phyloP scores from a whole-genome alignment of 2,113 vertebrate species.

The Baryphthengus martii region DNA sequence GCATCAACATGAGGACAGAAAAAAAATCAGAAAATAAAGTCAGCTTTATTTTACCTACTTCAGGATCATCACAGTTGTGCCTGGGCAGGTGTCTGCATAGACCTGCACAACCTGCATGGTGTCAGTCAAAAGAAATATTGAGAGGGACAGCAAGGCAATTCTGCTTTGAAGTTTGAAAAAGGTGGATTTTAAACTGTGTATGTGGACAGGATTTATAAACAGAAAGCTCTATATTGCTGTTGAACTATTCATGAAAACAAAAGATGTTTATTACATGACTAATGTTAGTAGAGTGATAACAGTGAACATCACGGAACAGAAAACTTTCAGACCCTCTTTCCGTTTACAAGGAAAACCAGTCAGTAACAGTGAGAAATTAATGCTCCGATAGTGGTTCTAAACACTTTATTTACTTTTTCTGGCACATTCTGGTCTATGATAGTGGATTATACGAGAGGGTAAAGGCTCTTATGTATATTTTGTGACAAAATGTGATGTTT shows the following conservation, averaged over 20 bases:
- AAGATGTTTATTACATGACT: background rate
- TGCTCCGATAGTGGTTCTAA: background rate
- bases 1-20: background rate
- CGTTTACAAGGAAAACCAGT: background rate
- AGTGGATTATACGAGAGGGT: background rate
- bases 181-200: background rate
- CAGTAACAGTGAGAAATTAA: background rate
- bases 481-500: background rate
- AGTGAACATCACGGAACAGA: background rate
- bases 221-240: background rate
- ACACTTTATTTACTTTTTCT: background rate
- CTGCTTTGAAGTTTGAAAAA: background rate
- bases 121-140: background rate
- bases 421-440: background rate
- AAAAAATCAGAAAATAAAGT: background rate
- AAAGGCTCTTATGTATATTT: background rate
- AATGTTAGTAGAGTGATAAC: background rate
- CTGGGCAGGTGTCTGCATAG: background rate
- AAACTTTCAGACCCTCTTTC: background rate
- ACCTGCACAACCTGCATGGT: background rate
- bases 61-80: background rate
- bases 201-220: background rate
- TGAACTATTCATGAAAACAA: background rate
- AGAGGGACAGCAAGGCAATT: background rate
- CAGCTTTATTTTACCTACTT: background rate